A percentile compares a stretch with the other conserved stretches of the same genome.
Evolutionary conservation across 2,113 vertebrate genomes (phyloP).

Genomic region (Embiotoca jacksoni): DNA sequence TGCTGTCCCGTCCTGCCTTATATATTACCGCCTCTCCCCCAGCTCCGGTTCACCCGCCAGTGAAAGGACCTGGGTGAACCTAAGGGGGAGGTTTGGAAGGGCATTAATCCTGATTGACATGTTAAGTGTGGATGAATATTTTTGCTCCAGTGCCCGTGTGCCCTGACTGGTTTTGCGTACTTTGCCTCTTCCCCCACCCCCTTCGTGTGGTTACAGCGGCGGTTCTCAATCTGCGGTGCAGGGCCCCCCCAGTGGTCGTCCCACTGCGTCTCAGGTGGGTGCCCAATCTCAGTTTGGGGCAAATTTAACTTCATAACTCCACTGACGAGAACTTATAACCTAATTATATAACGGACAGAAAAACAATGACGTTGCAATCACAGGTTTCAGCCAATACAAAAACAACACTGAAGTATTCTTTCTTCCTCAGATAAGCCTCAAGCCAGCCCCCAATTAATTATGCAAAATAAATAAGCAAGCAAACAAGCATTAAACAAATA

Average conservation of each 20-base stretch:
- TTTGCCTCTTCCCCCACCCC: constrained; percentile 63
- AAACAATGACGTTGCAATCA: constrained; percentile 31
- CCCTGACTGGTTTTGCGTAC: constrained; percentile 84
- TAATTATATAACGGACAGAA: constrained; percentile 13
- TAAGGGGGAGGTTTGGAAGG: constrained; percentile 85
- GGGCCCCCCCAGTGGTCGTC: constrained; percentile 49
- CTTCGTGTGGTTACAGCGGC: constrained; percentile 42
- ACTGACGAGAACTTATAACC: constrained; percentile 33
- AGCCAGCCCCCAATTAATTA: constrained; percentile 23
- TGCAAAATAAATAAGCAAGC: constrained; percentile 28
- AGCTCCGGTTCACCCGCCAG: constrained; percentile 35
- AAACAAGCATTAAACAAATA: constrained; percentile 28
- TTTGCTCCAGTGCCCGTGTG: constrained; percentile 80
- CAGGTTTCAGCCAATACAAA: constrained; percentile 14
- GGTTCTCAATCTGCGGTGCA: constrained; percentile 50
- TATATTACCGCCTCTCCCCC: constrained; percentile 63
- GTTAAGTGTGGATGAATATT: constrained; percentile 87
- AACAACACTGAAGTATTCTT: constrained; percentile 1
- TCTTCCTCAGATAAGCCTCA: too few relatives aligned
- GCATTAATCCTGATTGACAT: constrained; percentile 97
- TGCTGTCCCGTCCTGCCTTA: constrained; percentile 48
- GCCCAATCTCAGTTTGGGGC: constrained; percentile 15
- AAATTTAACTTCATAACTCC: constrained; percentile 33
- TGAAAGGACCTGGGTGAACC: constrained; percentile 58
- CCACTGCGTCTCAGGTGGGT: constrained; percentile 47